Evolutionary conservation across 2,113 vertebrate species (phyloP).

Genomic region (Phalacrocorax pelagicus): DNA sequence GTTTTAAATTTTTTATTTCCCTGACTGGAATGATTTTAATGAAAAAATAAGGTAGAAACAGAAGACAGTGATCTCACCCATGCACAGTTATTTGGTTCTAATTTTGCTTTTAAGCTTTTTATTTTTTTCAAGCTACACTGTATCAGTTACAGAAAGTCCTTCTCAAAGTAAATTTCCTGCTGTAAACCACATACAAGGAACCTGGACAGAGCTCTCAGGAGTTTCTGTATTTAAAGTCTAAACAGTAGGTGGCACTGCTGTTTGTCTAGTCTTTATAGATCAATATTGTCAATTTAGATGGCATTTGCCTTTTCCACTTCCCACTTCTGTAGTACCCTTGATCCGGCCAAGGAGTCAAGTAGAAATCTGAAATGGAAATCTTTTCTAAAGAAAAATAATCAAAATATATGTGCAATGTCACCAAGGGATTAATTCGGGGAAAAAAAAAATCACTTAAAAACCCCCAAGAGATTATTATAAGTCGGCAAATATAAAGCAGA

Average conservation of each 20-base stretch:
- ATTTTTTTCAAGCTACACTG: not conserved
- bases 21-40: not conserved
- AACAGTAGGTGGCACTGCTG: not conserved
- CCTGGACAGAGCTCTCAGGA: not conserved
- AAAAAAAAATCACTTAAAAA: not conserved
- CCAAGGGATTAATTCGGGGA: not conserved
- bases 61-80: not conserved
- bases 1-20: not conserved
- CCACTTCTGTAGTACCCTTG: not conserved
- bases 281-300: not conserved
- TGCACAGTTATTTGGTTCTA: not conserved
- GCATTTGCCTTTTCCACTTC: not conserved
- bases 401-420: not conserved
- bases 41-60: not conserved
- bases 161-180: not conserved
- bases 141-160: not conserved
- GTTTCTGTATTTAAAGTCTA: not conserved
- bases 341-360: not conserved
- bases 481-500: not conserved
- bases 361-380: not conserved
- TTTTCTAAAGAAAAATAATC: not conserved
- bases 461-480: not conserved
- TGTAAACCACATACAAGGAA: not conserved
- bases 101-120: not conserved
- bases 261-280: not conserved